phyloP scores from a whole-genome alignment of 2,888 invertebrate genomes.

The Boloria selene region DNA sequence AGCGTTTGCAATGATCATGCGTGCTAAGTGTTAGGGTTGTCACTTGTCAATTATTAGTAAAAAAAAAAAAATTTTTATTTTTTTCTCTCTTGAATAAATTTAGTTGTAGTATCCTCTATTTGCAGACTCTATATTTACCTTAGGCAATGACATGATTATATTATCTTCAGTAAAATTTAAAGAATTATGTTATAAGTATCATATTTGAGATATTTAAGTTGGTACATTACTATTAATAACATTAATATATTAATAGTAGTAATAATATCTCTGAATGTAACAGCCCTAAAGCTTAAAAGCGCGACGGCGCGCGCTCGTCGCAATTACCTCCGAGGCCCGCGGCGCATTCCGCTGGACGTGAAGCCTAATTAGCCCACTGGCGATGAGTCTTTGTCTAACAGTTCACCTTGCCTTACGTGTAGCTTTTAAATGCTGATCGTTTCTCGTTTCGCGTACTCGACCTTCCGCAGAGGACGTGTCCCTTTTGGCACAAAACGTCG shows the following conservation, averaged over 20 bases:
- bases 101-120: neutral
- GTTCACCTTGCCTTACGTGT: constrained; percentile 72
- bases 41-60: neutral
- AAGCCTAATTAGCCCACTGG: constrained; percentile 70
- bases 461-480: constrained; percentile 63
- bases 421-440: constrained; percentile 49
- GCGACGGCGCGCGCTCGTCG: constrained; percentile 53
- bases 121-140: no score
- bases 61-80: no score
- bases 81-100: neutral
- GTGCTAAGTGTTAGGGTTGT: constrained; percentile 43
- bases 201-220: neutral
- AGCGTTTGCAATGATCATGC: constrained; percentile 55
- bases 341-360: constrained; percentile 69
- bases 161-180: no score
- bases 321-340: constrained; percentile 67
- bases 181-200: no score
- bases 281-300: constrained; percentile 27
- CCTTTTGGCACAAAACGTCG: constrained; percentile 53
- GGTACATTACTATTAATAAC: neutral
- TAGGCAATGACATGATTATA: no score
- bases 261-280: constrained; percentile 12
- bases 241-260: neutral
- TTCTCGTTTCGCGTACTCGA: constrained; percentile 43
- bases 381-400: constrained; percentile 79